These are phyloP conservation scores for Sarcoramphus papa DNA, from an alignment of 2,797 vertebrate species.

Conservation along the genomic window DNA sequence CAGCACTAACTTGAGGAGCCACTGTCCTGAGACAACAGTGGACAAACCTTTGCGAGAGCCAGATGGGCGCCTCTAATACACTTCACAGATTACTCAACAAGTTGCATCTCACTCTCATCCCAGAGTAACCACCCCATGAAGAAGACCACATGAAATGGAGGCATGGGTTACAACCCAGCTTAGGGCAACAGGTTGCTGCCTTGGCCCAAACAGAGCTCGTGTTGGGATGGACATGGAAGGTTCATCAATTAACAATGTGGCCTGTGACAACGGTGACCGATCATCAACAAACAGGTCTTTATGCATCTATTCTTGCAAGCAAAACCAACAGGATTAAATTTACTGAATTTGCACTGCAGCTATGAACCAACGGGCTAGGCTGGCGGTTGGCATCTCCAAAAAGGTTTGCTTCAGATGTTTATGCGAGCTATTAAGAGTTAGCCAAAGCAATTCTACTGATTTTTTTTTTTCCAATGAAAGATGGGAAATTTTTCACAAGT, in stretches of 20 bases:
- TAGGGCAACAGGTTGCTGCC: accelerated
- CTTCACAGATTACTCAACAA: background rate
- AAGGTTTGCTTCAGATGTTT: background rate
- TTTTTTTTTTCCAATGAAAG: background rate
- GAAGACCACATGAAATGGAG: background rate
- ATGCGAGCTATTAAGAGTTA: background rate
- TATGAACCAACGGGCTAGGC: background rate
- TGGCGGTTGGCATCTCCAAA: background rate
- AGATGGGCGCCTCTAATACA: background rate
- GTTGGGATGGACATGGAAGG: background rate
- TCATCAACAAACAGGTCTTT: background rate
- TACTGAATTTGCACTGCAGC: background rate
- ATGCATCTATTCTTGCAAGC: background rate
- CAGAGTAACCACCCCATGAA: background rate
- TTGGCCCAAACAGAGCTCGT: background rate
- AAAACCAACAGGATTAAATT: background rate
- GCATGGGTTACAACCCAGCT: background rate
- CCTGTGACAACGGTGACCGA: background rate
- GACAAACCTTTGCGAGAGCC: background rate
- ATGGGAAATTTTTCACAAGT: background rate
- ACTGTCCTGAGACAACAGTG: background rate
- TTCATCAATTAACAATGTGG: background rate
- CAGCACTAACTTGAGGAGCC: background rate
- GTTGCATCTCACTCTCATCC: background rate
- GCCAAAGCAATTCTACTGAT: background rate